Evolutionary conservation across 2,888 invertebrate genomes (phyloP).

Genomic region (Polymixis flavicincta): DNA sequence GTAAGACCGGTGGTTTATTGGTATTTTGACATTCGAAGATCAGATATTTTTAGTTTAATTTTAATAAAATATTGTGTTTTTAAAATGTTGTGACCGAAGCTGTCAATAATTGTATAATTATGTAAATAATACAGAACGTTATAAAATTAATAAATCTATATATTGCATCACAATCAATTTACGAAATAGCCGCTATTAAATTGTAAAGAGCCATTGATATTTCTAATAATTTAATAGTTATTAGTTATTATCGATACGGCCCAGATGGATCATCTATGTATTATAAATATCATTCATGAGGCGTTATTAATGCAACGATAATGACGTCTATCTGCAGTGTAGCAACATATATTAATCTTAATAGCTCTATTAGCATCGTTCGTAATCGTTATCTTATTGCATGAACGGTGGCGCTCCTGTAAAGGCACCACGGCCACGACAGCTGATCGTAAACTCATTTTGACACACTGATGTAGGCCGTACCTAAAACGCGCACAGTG

Average conservation of each 20-base stretch:
- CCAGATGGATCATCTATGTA: conserved; percentile 34
- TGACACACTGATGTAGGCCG: not conserved
- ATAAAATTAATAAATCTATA: conserved; percentile 29
- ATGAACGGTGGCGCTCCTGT: conserved; percentile 51
- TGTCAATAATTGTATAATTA: conserved; percentile 43
- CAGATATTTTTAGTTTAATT: conserved; percentile 9
- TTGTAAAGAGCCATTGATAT: conserved; percentile 17
- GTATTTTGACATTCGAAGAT: conserved; percentile 32
- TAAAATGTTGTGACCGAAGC: conserved; percentile 32
- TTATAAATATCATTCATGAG: conserved; percentile 44
- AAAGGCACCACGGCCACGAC: conserved; percentile 48
- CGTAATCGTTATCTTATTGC: conserved; percentile 60
- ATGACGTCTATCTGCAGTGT: conserved; percentile 59
- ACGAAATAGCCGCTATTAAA: conserved; percentile 24
- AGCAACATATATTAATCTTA: conserved; percentile 66
- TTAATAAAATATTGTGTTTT: conserved; percentile 26
- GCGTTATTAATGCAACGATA: conserved; percentile 58
- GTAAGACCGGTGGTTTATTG: conserved; percentile 32
- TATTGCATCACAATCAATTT: conserved; percentile 44
- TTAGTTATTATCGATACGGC: conserved; percentile 17
- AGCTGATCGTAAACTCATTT: conserved; percentile 32
- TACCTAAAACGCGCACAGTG: not conserved
- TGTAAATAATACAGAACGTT: conserved; percentile 45
- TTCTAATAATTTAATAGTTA: conserved; percentile 28
- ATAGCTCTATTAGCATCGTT: conserved; percentile 69